Evolutionary conservation across 1,140 invertebrate genomes (phyloP).

Genomic region (Apolygus lucorum): DNA sequence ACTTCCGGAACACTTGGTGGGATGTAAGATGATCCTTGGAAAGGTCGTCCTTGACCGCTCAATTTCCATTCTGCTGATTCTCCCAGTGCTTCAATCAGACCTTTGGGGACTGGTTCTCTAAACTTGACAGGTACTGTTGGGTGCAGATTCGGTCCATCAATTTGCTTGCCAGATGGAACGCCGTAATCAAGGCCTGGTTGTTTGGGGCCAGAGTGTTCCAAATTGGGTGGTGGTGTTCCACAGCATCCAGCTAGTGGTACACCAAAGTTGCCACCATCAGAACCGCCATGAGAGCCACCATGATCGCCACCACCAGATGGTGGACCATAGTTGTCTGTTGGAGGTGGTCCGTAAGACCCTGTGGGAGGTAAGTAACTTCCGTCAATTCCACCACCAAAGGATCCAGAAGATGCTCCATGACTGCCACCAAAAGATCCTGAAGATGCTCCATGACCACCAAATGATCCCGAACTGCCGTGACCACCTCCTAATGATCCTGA

Average conservation of each 20-base stretch:
- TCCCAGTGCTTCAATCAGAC: conserved; percentile 53
- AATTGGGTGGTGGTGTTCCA: conserved; percentile 33
- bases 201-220: conserved; percentile 22
- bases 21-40: conserved; percentile 47
- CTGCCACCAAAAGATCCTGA: conserved; percentile 10
- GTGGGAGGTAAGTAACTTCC: conserved; percentile 32
- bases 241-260: conserved; percentile 32
- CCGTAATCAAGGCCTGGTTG: conserved; percentile 30
- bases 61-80: conserved; percentile 37
- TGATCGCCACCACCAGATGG: conserved; percentile 1
- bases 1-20: conserved; percentile 53
- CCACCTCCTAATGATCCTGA: background rate
- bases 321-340: conserved; percentile 21
- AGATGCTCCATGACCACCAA: background rate
- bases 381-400: background rate
- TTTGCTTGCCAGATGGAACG: conserved; percentile 34
- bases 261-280: conserved; percentile 30
- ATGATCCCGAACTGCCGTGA: background rate
- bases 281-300: too few species aligned
- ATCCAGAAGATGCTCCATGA: conserved; percentile 10
- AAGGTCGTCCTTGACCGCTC: conserved; percentile 39
- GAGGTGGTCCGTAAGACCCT: conserved; percentile 32
- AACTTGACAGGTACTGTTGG: conserved; percentile 55
- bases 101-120: conserved; percentile 56
- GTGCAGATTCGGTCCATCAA: conserved; percentile 36